Base-by-base conservation (phyloP, 92 coral and sea anemone genomes). In the Epizoanthus fatuus region DNA sequence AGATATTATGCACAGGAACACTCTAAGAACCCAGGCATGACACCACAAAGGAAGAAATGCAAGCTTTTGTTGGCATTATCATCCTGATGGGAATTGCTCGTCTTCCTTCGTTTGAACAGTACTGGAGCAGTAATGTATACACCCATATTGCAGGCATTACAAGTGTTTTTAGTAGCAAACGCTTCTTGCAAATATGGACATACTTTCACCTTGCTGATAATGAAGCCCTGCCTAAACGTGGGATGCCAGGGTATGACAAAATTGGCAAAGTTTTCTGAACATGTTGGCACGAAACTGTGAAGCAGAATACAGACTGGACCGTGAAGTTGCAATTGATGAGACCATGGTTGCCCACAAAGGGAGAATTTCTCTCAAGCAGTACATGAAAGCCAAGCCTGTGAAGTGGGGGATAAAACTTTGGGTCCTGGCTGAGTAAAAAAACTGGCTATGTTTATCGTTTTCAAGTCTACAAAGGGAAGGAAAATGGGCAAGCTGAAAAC, bases 381-480 rank as follows among this genome's bases (percentile, higher is more conserved):
- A 85, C 13, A 66, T 85, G 62, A 85, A 85, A 19, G 79, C 62
- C 72, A 90, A 84, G 55, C 93, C 86, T 20, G 69, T 63, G 35
- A 2, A n/a, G n/a, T n/a, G 42, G 92, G 93, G 90, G 0, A 90
- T 90, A 35, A 90, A 90, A 51, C 68, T 89, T 72, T 89, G 89
- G 93, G 93, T 90, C 13, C 40, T 79, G 6, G 63, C 86, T 8
- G 90, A 90, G 63, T 85, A n/a, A 90, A 62, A 67, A 67, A 63
- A 85, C 87, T 10, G 93, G 93, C 44, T 90, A 86, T 86, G 86
- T 90, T 52, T 90, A 40, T 66, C 63, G 65, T 1, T 90, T 90
- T 51, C 87, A 81, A 60, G 93, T 90, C 17, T 90, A 86, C 66
- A 69, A 86, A 7, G 90, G 88, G 13, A 90, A 90, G 76, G 88